A percentile compares a stretch with the other conserved stretches of the same genome.
Evolutionary conservation across 2,797 vertebrate species (phyloP).

Genomic region (Cirrhinus mrigala): DNA sequence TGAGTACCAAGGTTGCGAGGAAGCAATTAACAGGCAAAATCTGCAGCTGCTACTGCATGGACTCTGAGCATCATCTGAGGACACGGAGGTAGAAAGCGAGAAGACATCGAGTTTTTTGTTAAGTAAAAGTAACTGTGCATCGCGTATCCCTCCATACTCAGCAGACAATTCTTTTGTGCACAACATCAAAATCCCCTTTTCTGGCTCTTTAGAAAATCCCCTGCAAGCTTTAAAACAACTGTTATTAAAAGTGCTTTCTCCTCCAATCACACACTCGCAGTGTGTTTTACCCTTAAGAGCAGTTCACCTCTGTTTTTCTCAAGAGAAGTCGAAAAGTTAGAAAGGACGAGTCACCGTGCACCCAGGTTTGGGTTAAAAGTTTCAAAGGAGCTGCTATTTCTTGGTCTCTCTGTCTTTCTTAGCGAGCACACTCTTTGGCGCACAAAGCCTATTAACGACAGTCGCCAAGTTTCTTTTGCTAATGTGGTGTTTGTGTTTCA

Average conservation of each 20-base stretch:
- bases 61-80: not conserved
- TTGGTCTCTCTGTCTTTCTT: not conserved
- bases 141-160: not conserved
- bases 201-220: slow-evolving; percentile 43
- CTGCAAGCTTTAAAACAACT: slow-evolving; percentile 38
- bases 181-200: slow-evolving; percentile 38
- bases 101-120: not conserved
- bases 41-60: slow-evolving; percentile 26
- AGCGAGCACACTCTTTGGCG: not conserved
- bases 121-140: slow-evolving; percentile 42
- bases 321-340: not conserved
- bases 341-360: not conserved
- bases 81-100: not conserved
- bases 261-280: slow-evolving; percentile 21
- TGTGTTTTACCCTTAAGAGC: slow-evolving; percentile 4
- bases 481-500: slow-evolving; percentile 38
- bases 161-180: slow-evolving; percentile 27
- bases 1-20: slow-evolving; percentile 14
- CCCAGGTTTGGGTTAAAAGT: not conserved
- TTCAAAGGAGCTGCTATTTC: not conserved
- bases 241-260: slow-evolving; percentile 16
- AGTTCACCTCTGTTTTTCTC: slow-evolving; percentile 1
- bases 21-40: slow-evolving; percentile 33
- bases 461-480: slow-evolving; percentile 3
- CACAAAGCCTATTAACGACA: slow-evolving; percentile 11